Percentiles rank a stretch among this genome's conserved stretches.
Conservation (phyloP, 2,888 invertebrate species). For the Tanypteryx hageni region DNA sequence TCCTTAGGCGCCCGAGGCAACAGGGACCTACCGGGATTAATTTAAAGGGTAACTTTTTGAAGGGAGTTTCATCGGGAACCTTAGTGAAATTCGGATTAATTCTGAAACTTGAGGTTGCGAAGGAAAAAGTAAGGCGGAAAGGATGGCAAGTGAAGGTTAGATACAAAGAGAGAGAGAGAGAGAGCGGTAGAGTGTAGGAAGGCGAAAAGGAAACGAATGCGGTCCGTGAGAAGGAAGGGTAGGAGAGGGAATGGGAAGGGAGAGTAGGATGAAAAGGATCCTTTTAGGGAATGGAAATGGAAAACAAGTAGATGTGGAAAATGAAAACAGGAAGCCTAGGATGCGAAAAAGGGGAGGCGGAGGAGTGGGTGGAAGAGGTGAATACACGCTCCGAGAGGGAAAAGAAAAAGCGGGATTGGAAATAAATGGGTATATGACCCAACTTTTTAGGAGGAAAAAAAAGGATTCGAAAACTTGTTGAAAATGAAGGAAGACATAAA, state of each 20-base stretch:
- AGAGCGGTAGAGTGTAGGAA: background rate
- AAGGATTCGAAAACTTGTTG: background rate
- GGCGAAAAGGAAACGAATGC: background rate
- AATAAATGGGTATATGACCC: slow-evolving; percentile 10
- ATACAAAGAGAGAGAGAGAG: background rate
- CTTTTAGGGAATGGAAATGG: slow-evolving; percentile 3
- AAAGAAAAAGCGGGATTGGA: background rate
- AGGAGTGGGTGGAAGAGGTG: background rate
- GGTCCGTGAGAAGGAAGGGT: background rate
- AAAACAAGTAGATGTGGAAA: slow-evolving; percentile 57
- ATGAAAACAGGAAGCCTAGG: slow-evolving; percentile 43
- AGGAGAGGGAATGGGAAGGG: background rate
- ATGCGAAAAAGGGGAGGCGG: background rate
- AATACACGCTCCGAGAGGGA: background rate
- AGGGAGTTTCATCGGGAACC: background rate
- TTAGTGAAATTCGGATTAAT: slow-evolving; percentile 61
- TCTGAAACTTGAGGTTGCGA: background rate
- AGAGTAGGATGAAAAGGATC: background rate
- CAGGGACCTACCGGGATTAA: slow-evolving; percentile 27
- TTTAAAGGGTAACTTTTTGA: slow-evolving; percentile 46
- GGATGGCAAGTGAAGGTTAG: background rate
- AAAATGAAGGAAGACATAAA: background rate
- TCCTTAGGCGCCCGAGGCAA: slow-evolving; percentile 48
- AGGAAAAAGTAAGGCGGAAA: background rate
- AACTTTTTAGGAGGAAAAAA: background rate